These are phyloP conservation scores for Crypturellus tataupa DNA, from an alignment of 2,797 vertebrate species.

Conservation along the genomic window DNA sequence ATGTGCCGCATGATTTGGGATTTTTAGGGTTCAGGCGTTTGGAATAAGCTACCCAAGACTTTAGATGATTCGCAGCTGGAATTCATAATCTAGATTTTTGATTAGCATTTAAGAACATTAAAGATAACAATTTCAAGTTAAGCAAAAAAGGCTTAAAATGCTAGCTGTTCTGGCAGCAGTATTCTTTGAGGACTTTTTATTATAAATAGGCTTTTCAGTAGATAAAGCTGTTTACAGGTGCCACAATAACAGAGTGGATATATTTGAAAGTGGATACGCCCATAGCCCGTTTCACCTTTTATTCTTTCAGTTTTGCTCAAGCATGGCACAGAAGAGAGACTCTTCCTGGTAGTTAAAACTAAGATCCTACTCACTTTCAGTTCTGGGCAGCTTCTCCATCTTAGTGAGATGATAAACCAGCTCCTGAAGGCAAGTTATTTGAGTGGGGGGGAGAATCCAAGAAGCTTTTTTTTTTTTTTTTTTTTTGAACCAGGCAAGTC, in stretches of 20 bases:
- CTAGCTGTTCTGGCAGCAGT: neutral
- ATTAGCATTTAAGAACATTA: neutral
- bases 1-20: neutral
- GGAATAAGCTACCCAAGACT: neutral
- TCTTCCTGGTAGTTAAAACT: no score
- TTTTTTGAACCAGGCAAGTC: fast-evolving
- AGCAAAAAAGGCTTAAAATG: neutral
- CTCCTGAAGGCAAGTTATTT: fast-evolving
- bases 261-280: neutral
- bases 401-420: neutral
- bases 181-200: neutral
- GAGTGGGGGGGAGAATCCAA: no score
- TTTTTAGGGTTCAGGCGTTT: neutral
- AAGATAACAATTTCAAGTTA: neutral
- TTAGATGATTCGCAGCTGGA: neutral
- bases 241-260: neutral
- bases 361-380: fast-evolving
- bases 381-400: fast-evolving
- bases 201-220: neutral
- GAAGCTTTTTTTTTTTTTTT: neutral
- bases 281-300: neutral
- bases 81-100: neutral
- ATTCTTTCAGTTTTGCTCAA: no score
- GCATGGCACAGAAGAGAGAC: no score
- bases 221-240: neutral